phyloP scores from a whole-genome alignment of 2,888 invertebrate genomes.

The Papilio elwesi region DNA sequence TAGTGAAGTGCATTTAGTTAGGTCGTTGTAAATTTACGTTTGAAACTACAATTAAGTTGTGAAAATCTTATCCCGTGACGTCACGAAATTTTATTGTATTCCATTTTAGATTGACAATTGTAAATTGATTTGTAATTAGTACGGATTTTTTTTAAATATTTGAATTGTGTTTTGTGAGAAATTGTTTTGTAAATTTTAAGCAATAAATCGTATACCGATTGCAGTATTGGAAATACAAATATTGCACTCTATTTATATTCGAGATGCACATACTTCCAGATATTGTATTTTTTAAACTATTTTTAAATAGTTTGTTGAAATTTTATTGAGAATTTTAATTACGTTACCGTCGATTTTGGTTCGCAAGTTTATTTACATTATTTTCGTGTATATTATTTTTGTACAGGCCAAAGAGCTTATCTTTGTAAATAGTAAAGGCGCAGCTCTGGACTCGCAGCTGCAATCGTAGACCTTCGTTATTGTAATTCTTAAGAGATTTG shows the following conservation, averaged over 20 bases:
- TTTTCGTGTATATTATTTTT: constrained; percentile 72
- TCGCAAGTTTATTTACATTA: constrained; percentile 69
- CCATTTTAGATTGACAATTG: constrained; percentile 3
- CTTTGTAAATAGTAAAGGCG: constrained; percentile 72
- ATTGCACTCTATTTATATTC: constrained; percentile 33
- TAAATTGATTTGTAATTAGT: constrained; percentile 16
- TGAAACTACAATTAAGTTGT: constrained; percentile 19
- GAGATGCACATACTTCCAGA: constrained; percentile 45
- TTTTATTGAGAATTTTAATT: constrained; percentile 80
- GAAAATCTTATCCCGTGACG: constrained; percentile 35
- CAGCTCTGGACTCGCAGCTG: constrained; percentile 68
- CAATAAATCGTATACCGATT: constrained; percentile 65
- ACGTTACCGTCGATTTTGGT: constrained; percentile 73
- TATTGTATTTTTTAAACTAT: constrained; percentile 55
- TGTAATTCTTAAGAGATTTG: constrained; percentile 83
- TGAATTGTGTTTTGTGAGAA: constrained; percentile 20
- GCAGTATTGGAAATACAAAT: constrained; percentile 64
- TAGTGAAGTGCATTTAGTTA: constrained; percentile 54
- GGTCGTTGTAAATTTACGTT: constrained; percentile 21
- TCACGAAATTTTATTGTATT: constrained; percentile 18
- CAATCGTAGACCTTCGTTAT: constrained; percentile 76
- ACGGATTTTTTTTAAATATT: constrained; percentile 1
- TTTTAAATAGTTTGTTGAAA: constrained; percentile 70
- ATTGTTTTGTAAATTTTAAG: constrained; percentile 59
- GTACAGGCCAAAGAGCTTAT: constrained; percentile 83